phyloP scores from a whole-genome alignment of 2,888 invertebrate species.

The Diarsia mendica region DNA sequence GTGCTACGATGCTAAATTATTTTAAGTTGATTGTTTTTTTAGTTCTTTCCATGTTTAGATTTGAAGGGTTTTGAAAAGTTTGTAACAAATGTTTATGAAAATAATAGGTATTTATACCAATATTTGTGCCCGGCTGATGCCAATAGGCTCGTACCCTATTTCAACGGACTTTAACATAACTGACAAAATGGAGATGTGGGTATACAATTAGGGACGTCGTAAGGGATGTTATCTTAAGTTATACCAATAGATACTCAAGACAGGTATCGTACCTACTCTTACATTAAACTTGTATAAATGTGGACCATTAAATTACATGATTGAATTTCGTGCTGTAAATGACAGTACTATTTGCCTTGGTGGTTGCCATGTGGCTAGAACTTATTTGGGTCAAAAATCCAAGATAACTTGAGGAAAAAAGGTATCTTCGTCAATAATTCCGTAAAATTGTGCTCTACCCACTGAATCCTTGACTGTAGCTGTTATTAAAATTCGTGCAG shows the following conservation, averaged over 20 bases:
- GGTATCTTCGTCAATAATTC: constrained; percentile 2
- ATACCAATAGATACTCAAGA: background rate
- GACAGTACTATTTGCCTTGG: background rate
- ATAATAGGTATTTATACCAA: too few species aligned
- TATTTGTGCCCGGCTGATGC: too few species aligned
- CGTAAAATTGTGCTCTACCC: constrained; percentile 16
- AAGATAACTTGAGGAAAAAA: constrained; percentile 43
- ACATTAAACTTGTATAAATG: background rate
- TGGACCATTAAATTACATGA: background rate
- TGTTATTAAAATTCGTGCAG: constrained; percentile 57
- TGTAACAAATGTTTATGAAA: too few species aligned
- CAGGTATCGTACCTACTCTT: background rate
- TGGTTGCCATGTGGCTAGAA: background rate
- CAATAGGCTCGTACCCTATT: too few species aligned
- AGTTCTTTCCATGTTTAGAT: background rate
- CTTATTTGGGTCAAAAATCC: constrained; percentile 3
- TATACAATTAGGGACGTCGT: too few species aligned
- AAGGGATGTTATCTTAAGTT: too few species aligned
- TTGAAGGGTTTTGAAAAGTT: background rate
- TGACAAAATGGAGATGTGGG: too few species aligned
- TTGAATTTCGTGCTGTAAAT: background rate
- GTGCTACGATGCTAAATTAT: constrained; percentile 3
- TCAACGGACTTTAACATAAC: too few species aligned
- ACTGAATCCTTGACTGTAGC: constrained; percentile 39
- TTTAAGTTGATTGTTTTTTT: too few species aligned